Conservation (phyloP, 2,797 vertebrate species). For the Trematocara caparti region DNA sequence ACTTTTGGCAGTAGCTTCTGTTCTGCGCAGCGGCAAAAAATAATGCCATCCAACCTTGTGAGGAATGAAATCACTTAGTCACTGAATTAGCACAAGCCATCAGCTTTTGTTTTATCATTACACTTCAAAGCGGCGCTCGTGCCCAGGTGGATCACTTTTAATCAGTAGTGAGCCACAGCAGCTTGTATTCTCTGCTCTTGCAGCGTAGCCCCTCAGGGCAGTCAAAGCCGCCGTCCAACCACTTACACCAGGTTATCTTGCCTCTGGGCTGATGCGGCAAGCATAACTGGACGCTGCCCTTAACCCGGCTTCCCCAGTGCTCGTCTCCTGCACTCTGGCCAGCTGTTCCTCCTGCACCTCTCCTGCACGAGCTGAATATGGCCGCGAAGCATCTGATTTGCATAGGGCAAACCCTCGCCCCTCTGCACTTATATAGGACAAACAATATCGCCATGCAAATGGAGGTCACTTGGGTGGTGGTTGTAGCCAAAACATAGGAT, state of each 20-base stretch:
- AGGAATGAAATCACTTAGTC: conserved; percentile 62
- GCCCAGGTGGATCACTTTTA: conserved; percentile 66
- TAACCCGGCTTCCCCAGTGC: neutral
- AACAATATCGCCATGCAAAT: conserved; percentile 68
- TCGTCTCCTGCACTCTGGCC: conserved; percentile 3
- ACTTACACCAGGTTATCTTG: conserved; percentile 25
- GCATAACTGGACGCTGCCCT: conserved; percentile 36
- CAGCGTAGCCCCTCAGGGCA: conserved; percentile 45
- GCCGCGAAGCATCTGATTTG: conserved; percentile 35
- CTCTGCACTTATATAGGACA: neutral
- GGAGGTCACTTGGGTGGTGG: conserved; percentile 37
- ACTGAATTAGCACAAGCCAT: conserved; percentile 55
- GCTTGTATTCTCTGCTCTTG: conserved; percentile 41
- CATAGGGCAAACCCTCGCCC: conserved; percentile 36
- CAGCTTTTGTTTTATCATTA: conserved; percentile 59
- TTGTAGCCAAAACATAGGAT: conserved; percentile 49
- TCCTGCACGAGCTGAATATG: neutral
- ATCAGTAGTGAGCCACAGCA: conserved; percentile 57
- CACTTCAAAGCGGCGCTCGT: conserved; percentile 58
- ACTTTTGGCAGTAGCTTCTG: conserved; percentile 49
- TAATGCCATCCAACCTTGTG: conserved; percentile 44
- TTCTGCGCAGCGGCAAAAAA: conserved; percentile 49
- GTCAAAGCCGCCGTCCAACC: neutral
- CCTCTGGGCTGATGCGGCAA: conserved; percentile 40
- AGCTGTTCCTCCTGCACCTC: conserved; percentile 29